Evolutionary conservation across 2,888 invertebrate species (phyloP).

Genomic region (Panopea generosa): DNA sequence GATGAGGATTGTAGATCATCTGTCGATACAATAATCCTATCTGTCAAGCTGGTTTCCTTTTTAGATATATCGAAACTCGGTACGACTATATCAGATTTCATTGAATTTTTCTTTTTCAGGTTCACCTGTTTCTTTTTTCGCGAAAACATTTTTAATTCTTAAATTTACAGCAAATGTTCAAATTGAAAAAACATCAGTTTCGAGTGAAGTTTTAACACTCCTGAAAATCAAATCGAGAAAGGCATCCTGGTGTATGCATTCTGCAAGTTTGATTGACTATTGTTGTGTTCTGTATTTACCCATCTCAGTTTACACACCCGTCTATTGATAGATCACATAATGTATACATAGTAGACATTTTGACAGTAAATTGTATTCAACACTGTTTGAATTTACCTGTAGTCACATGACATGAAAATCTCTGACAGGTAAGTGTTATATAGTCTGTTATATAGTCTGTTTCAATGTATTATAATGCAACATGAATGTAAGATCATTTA

Average conservation of each 20-base stretch:
- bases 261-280: no score
- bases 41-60: no score
- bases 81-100: no score
- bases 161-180: background rate
- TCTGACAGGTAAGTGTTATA: no score
- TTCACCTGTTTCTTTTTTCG: slow-evolving; percentile 57
- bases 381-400: slow-evolving; percentile 47
- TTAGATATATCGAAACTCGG: no score
- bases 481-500: no score
- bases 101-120: no score
- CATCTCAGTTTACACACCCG: background rate
- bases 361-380: slow-evolving; percentile 38
- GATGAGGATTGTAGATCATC: slow-evolving; percentile 6
- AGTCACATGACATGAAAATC: slow-evolving; percentile 41
- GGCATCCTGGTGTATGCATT: no score
- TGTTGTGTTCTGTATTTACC: background rate
- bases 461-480: no score
- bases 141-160: slow-evolving; percentile 54
- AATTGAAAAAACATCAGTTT: no score
- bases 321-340: slow-evolving; percentile 1
- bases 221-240: no score
- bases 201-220: no score
- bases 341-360: slow-evolving; percentile 43
- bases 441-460: slow-evolving; percentile 59
- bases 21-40: background rate